phyloP scores from a whole-genome alignment of 2,113 vertebrate genomes.

The Bubo scandiacus region DNA sequence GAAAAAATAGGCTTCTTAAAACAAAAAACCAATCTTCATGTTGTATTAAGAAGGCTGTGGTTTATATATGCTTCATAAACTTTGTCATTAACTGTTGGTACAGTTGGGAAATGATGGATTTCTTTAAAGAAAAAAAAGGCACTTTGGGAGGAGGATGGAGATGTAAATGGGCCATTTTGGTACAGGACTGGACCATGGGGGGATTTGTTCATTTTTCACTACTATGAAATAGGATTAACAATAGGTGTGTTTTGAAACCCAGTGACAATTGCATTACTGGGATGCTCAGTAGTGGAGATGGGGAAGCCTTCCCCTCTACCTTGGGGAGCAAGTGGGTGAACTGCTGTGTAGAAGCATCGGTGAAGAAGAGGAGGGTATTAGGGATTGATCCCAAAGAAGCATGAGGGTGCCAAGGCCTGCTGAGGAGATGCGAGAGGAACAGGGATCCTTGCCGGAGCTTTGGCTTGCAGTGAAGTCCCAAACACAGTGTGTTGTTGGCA shows the following conservation, averaged over 20 bases:
- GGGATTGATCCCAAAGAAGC: neutral
- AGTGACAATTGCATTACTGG: neutral
- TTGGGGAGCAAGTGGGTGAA: neutral
- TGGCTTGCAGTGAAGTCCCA: neutral
- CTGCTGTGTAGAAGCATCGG: neutral
- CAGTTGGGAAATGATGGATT: neutral
- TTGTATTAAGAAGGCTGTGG: neutral
- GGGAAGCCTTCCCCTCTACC: neutral
- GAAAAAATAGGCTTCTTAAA: neutral
- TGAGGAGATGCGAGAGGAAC: fast-evolving
- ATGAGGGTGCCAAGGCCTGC: neutral
- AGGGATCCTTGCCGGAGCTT: neutral
- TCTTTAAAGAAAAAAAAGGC: neutral
- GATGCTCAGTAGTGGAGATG: neutral
- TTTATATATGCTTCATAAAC: neutral
- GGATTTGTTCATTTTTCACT: neutral
- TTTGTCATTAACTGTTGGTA: neutral
- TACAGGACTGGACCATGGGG: neutral
- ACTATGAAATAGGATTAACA: neutral
- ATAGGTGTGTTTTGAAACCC: neutral
- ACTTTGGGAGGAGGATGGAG: neutral
- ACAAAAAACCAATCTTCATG: neutral
- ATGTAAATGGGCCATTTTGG: neutral
- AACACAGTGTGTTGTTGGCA: fast-evolving
- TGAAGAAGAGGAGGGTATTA: neutral